Percentiles rank a stretch among this genome's conserved stretches.
Evolutionary conservation across 2,113 vertebrate genomes (phyloP).

Genomic region (Albula glossodonta): DNA sequence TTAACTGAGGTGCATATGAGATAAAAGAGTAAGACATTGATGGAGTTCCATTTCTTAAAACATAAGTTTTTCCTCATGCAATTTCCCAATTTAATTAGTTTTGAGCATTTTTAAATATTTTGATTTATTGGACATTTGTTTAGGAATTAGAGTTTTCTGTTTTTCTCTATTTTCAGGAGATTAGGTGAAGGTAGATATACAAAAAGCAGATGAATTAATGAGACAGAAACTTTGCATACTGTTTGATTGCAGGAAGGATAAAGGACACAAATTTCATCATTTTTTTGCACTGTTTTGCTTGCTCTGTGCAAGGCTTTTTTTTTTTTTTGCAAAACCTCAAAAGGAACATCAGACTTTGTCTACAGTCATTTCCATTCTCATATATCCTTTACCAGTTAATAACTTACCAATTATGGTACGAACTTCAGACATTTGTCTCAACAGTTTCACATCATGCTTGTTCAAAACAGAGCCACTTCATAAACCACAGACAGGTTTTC

Average conservation of each 20-base stretch:
- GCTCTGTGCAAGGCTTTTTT: background rate
- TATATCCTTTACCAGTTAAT: background rate
- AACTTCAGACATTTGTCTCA: background rate
- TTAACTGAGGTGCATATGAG: background rate
- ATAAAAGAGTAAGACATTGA: background rate
- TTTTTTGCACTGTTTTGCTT: background rate
- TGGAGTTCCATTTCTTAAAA: background rate
- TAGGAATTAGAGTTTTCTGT: background rate
- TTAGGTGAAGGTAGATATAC: background rate
- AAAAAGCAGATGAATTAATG: conserved; percentile 6
- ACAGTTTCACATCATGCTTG: background rate
- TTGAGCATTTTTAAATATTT: background rate
- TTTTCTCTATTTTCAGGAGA: background rate
- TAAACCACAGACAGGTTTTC: background rate
- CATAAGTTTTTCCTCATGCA: background rate
- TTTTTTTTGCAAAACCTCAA: background rate
- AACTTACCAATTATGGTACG: background rate
- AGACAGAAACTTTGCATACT: conserved; percentile 4
- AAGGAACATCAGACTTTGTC: background rate
- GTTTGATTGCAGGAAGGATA: conserved; percentile 4
- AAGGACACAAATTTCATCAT: background rate
- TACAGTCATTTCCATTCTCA: too few species aligned
- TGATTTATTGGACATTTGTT: background rate
- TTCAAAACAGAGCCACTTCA: background rate
- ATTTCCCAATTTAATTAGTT: background rate